These are phyloP conservation scores for Morone saxatilis DNA, from an alignment of 2,113 vertebrate species.

Conservation along the genomic window DNA sequence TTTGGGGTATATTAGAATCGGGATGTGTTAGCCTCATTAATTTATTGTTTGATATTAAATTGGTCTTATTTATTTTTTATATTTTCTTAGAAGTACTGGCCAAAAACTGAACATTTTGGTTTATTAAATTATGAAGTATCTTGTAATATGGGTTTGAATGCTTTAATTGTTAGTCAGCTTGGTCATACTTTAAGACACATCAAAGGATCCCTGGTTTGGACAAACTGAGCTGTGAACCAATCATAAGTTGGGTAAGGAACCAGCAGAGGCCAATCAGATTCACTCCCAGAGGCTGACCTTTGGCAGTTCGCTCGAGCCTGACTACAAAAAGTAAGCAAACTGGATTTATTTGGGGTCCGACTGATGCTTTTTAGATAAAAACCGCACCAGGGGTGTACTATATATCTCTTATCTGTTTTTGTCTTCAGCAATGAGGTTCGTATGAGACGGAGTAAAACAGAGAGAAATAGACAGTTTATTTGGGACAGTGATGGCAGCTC, in stretches of 20 bases:
- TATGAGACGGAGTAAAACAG: constrained; percentile 11
- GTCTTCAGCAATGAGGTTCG: constrained; percentile 2
- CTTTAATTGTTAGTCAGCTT: background rate
- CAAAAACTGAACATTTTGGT: background rate
- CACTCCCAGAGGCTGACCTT: background rate
- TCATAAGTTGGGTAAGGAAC: background rate
- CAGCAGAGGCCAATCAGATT: background rate
- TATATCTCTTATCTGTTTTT: constrained; percentile 5
- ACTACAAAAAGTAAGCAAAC: constrained; percentile 2
- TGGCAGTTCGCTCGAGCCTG: background rate
- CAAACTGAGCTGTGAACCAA: constrained; percentile 2
- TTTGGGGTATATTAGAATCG: background rate
- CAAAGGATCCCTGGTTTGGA: background rate
- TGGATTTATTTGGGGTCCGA: constrained; percentile 30
- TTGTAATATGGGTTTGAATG: background rate
- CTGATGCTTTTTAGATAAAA: constrained; percentile 75
- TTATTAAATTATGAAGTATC: background rate
- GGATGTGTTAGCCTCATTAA: background rate
- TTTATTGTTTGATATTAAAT: background rate
- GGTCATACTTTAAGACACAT: background rate
- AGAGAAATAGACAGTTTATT: constrained; percentile 37
- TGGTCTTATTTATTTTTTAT: background rate
- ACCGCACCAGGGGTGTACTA: constrained; percentile 27
- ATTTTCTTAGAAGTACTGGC: background rate
- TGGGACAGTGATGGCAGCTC: constrained; percentile 70